phyloP scores from a whole-genome alignment of 2,797 vertebrate genomes.

The Serranus cabrilla region DNA sequence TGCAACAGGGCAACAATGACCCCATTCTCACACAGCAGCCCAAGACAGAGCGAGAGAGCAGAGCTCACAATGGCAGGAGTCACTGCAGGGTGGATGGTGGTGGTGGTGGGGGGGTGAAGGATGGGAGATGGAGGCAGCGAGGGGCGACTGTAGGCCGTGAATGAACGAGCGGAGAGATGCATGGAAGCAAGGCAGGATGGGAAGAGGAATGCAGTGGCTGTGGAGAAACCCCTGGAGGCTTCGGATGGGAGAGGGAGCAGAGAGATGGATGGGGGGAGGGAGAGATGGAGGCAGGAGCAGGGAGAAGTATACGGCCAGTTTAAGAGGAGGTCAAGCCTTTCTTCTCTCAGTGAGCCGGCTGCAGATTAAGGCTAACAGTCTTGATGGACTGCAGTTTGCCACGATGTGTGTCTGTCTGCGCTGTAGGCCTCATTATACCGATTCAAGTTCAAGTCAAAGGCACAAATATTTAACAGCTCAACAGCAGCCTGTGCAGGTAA shows the following conservation, averaged over 20 bases:
- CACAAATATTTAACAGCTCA: slow-evolving; percentile 11
- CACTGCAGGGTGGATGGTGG: slow-evolving; percentile 50
- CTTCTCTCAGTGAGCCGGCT: slow-evolving; percentile 45
- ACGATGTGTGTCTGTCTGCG: slow-evolving; percentile 28
- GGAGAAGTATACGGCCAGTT: slow-evolving; percentile 51
- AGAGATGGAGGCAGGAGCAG: slow-evolving; percentile 41
- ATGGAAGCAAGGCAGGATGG: slow-evolving; percentile 63
- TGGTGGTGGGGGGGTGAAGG: slow-evolving; percentile 46
- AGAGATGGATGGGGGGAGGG: slow-evolving; percentile 63
- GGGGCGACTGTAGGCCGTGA: slow-evolving; percentile 63
- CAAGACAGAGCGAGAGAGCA: slow-evolving; percentile 79
- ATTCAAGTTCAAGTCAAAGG: slow-evolving; percentile 35
- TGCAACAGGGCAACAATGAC: slow-evolving; percentile 83
- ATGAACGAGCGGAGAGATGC: slow-evolving; percentile 65
- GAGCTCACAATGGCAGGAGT: slow-evolving; percentile 82
- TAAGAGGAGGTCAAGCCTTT: slow-evolving; percentile 68
- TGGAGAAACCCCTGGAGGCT: slow-evolving; percentile 75
- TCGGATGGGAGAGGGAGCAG: slow-evolving; percentile 49
- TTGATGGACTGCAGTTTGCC: slow-evolving; percentile 38
- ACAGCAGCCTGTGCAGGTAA: not conserved
- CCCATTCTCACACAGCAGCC: slow-evolving; percentile 84
- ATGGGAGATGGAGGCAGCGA: slow-evolving; percentile 54
- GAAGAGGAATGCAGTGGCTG: slow-evolving; percentile 60
- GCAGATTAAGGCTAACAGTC: slow-evolving; percentile 58
- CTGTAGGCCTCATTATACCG: slow-evolving; percentile 40